Evolutionary conservation across 2,797 vertebrate species (phyloP), one percentile per base, ranked within the genome.

Genomic region (Acanthornis magna): DNA sequence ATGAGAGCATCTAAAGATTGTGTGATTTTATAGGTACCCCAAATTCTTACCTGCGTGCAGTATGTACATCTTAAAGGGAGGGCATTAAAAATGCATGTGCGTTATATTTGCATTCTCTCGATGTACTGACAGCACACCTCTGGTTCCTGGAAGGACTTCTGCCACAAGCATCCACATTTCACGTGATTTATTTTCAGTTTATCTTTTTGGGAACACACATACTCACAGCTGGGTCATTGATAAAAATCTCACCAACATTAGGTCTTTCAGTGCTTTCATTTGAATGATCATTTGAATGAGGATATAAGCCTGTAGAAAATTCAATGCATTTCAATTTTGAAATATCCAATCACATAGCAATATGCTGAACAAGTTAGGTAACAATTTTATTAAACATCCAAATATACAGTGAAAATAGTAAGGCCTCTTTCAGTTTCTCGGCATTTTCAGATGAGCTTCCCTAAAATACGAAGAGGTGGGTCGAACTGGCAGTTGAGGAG

Each of bases 321-420:
- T 70, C 29, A 81, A 10, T 77, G 70, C n/a, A n/a, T 90, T 95
- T 91, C 80, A 50, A 67, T 80, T 87, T 80, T 74, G 48, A 83
- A 88, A 43, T 62, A 43, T 88, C 70, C 74, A 26, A n/a, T 83
- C 58, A 29, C 47, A 21, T 23, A 88, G 55, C 51, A 40, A 7
- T 38, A 23, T 72, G 34, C 53, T 57, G 83, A 91, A 50, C 42
- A 79, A 74, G 60, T 88, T 89, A 79, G 51, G 48, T 78, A 83
- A 88, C 36, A 21, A 45, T 84, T 94, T 77, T 77, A 73, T 84
- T 63, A 72, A 91, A 70, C 47, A 57, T 82, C 48, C 65, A 84
- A 29, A 85, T 79, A 74, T 66, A 92, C 75, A 72, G 58, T 88
- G 73, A 90, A 86, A 91, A 95, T 62, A 88, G 40, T 74, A 82